phyloP scores from a whole-genome alignment of 2,113 vertebrate species.

The Bufo gargarizans region DNA sequence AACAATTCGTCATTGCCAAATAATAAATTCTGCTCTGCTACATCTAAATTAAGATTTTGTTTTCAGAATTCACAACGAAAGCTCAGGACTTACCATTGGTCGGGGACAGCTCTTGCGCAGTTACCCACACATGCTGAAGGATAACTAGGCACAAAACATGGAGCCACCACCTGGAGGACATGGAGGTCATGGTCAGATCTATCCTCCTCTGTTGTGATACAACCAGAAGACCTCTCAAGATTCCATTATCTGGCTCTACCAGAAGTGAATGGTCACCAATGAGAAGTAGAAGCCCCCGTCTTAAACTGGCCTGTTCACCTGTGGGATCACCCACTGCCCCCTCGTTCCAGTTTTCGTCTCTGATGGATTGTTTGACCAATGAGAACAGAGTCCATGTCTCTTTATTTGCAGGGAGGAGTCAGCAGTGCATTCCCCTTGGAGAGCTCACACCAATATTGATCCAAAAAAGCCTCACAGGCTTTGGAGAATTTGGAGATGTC shows the following conservation, averaged over 20 bases:
- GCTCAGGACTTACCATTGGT: neutral
- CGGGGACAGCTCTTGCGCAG: neutral
- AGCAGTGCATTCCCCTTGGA: neutral
- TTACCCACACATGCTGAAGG: neutral
- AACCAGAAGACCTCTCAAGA: neutral
- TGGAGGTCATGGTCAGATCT: neutral
- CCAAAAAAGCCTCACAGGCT: neutral
- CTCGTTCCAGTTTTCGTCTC: neutral
- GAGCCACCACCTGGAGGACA: neutral
- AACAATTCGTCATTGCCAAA: no score
- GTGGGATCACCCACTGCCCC: neutral
- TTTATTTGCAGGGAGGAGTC: constrained; percentile 24
- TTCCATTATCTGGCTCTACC: neutral
- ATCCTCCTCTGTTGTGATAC: neutral
- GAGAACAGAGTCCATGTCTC: constrained; percentile 14
- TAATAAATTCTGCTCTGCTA: neutral
- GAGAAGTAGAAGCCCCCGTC: neutral
- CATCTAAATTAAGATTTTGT: neutral
- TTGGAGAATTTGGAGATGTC: neutral
- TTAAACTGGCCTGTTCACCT: neutral
- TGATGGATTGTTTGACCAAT: neutral
- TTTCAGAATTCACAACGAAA: neutral
- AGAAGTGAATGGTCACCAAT: neutral
- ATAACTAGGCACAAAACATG: neutral
- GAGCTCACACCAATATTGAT: neutral